Evolutionary conservation across 2,113 vertebrate species (phyloP), one percentile per base, ranked within the genome.

Genomic region (Erpornis zantholeuca): DNA sequence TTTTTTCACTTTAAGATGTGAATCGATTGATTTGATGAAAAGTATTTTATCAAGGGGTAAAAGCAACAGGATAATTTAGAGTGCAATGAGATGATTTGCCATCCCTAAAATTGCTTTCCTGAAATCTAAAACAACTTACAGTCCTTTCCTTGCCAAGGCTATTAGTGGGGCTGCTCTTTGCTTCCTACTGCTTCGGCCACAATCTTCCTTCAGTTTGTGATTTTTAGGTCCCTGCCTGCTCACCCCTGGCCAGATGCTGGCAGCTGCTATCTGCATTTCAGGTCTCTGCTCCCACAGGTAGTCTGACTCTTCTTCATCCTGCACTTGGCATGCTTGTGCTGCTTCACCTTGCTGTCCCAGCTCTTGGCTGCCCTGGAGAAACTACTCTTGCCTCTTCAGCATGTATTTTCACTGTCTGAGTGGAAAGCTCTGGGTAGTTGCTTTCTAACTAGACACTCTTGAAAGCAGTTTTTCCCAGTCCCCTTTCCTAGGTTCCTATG

Each of bases 71-170:
- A 68, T 91, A 91, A 89, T 84, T 86, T 83, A 83, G 68, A 75
- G 83, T 77, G 71, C 82, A 88, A 70, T 86, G 71, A 80, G 71
- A 90, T 88, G 71, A 90, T 86, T 90, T 90, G 36, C 91, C 80
- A 91, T 89, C 47, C 77, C 28, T 91, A 88, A 89, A 96, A 96
- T 95, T 91, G 45, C 83, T 95, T 94, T 94, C 56, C 65, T 66
- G 77, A 88, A 83, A 54, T 50, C 47, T 70, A n/a, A 73, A 92
- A 29, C 69, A 42, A 25, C 8, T 12, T 54, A 19, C 35, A 38
- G 50, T 31, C 21, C 16, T 80, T 68, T 57, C 84, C 68, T 33
- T 50, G 42, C 38, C 40, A 81, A 86, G 50, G 36, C 54, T 78
- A 2, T 73, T 75, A 50, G 14, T 18, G 35, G 52, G 33, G 29